Percentiles rank a stretch among this genome's conserved stretches.
Evolutionary conservation across 1,140 invertebrate species (phyloP).

Genomic region (Drosophila bipectinata): DNA sequence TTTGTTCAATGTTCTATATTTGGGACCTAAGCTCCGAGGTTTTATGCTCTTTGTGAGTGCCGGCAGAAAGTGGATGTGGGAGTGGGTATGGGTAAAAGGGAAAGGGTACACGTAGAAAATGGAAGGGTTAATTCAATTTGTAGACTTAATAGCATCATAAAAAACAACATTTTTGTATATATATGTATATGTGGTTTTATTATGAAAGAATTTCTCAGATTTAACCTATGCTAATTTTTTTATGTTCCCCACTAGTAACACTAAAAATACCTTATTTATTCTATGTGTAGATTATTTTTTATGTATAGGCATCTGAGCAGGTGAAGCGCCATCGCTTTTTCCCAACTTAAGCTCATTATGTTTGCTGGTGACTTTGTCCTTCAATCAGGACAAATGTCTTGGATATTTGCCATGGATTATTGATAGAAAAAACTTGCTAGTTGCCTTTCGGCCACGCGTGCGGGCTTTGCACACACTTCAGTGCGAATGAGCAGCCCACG

Average conservation of each 20-base stretch:
- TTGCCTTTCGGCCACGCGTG: slow-evolving; percentile 17
- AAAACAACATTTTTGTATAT: no score
- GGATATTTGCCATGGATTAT: slow-evolving; percentile 38
- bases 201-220: no score
- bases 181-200: no score
- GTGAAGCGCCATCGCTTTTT: slow-evolving; percentile 35
- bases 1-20: slow-evolving; percentile 45
- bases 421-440: slow-evolving; percentile 28
- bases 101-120: slow-evolving; percentile 8
- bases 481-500: slow-evolving; percentile 3
- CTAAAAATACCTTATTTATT: not conserved
- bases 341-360: slow-evolving; percentile 71
- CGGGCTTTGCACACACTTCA: slow-evolving; percentile 30
- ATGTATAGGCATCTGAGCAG: slow-evolving; percentile 12
- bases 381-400: slow-evolving; percentile 62
- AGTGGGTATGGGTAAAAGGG: slow-evolving; percentile 3
- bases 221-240: no score
- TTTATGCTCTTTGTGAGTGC: slow-evolving; percentile 38
- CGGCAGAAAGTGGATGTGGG: slow-evolving; percentile 1
- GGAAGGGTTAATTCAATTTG: not conserved
- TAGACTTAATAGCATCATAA: not conserved
- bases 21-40: slow-evolving; percentile 31
- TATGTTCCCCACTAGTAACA: no score
- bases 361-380: slow-evolving; percentile 36
- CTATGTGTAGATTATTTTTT: slow-evolving; percentile 5